These are phyloP conservation scores for Hyperoplus lanceolatus DNA, from an alignment of 2,797 vertebrate species.

Conservation along the genomic window DNA sequence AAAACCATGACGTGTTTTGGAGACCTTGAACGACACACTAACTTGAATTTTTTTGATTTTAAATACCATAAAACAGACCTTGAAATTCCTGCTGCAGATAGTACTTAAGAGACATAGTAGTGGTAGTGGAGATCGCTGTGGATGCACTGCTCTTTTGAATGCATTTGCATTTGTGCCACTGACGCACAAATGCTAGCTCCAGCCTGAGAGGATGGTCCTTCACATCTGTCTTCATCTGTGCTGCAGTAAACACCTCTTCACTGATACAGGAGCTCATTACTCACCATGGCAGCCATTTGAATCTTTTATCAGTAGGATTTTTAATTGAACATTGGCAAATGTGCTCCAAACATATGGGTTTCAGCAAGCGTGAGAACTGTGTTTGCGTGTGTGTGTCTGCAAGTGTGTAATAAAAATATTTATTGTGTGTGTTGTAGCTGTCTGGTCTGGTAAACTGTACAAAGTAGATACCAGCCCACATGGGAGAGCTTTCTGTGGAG, in stretches of 20 bases:
- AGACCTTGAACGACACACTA: neutral
- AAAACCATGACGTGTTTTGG: neutral
- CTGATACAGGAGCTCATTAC: conserved; percentile 83
- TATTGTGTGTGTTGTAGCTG: conserved; percentile 43
- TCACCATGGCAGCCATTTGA: conserved; percentile 83
- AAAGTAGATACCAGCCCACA: conserved; percentile 65
- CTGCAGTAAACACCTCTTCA: conserved; percentile 82
- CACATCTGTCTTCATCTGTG: conserved; percentile 84
- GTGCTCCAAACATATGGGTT: conserved; percentile 76
- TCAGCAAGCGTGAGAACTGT: conserved; percentile 53
- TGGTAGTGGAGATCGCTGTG: conserved; percentile 24
- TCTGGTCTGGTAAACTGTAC: conserved; percentile 67
- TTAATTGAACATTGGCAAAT: conserved; percentile 84
- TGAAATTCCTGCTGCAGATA: conserved; percentile 5
- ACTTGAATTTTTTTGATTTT: neutral
- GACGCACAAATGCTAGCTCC: conserved; percentile 66
- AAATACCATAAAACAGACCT: neutral
- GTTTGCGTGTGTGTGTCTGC: conserved; percentile 42
- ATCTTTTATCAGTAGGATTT: conserved; percentile 83
- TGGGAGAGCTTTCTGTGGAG: conserved; percentile 62
- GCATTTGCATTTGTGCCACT: conserved; percentile 73
- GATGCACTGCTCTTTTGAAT: conserved; percentile 37
- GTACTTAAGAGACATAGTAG: conserved; percentile 1
- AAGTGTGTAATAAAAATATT: conserved; percentile 63
- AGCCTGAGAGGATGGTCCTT: conserved; percentile 65